phyloP scores from a whole-genome alignment of 2,113 vertebrate genomes.

The Micronisus gabar region DNA sequence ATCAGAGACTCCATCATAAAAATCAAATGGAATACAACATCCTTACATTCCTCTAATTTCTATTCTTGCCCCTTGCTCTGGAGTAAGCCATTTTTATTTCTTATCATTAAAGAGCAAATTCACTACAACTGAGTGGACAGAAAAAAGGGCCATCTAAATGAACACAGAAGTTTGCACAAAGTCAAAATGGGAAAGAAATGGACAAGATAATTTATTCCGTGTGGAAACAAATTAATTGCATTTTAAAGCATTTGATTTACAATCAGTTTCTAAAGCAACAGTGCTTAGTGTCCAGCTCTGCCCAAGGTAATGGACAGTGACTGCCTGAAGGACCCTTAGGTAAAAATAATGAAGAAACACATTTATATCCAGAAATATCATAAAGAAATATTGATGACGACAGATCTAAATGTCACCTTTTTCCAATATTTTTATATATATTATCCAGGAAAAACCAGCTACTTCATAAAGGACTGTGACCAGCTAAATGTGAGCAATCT shows the following conservation, averaged over 20 bases:
- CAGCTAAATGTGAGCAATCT: slow-evolving; percentile 4
- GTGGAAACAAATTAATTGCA: neutral
- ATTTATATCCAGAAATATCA: neutral
- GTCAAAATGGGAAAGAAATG: neutral
- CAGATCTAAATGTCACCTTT: neutral
- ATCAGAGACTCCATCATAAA: neutral
- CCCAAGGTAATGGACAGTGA: neutral
- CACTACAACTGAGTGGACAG: neutral
- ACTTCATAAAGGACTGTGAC: neutral
- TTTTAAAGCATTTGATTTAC: neutral
- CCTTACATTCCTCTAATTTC: slow-evolving; percentile 3
- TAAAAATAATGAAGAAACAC: neutral
- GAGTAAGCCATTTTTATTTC: neutral
- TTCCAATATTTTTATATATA: neutral
- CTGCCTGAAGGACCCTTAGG: neutral
- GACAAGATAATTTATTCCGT: neutral
- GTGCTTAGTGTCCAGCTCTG: neutral
- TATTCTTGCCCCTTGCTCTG: neutral
- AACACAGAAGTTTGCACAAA: neutral
- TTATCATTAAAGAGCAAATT: neutral
- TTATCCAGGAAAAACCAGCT: slow-evolving; percentile 25
- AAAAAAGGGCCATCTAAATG: neutral
- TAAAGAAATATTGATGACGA: neutral
- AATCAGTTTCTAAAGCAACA: neutral
- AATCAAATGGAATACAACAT: slow-evolving; percentile 7